Evolutionary conservation across 2,888 invertebrate genomes (phyloP).

Genomic region (Sinotaia quadrata): DNA sequence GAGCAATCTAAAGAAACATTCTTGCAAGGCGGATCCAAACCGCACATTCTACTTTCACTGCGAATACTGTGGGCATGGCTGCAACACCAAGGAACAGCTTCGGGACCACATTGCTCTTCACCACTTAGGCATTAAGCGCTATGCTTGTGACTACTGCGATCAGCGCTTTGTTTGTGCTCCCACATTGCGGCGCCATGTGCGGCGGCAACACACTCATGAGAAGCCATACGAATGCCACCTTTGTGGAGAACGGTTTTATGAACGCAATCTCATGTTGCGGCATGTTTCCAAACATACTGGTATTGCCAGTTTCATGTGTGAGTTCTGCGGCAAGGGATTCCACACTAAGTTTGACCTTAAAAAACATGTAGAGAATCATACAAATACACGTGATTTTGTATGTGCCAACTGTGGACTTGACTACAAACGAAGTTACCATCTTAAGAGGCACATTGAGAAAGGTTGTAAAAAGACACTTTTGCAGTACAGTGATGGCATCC

Average conservation of each 20-base stretch:
- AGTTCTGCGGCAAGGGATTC: slow-evolving; percentile 27
- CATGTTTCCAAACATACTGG: slow-evolving; percentile 29
- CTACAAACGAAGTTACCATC: slow-evolving; percentile 28
- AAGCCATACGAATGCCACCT: slow-evolving; percentile 26
- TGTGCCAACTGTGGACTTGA: slow-evolving; percentile 25
- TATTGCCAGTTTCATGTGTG: slow-evolving; percentile 27
- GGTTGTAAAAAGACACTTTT: slow-evolving; percentile 18
- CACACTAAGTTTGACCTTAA: slow-evolving; percentile 28
- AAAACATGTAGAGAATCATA: slow-evolving; percentile 27
- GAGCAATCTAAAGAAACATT: slow-evolving; percentile 26
- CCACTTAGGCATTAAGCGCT: slow-evolving; percentile 26
- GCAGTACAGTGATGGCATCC: not conserved
- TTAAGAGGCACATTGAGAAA: slow-evolving; percentile 24
- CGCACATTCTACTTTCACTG: slow-evolving; percentile 25
- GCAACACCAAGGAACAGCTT: slow-evolving; percentile 28
- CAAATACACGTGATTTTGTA: slow-evolving; percentile 23
- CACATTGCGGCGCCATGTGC: slow-evolving; percentile 21
- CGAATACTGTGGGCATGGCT: slow-evolving; percentile 28
- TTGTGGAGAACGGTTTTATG: slow-evolving; percentile 22
- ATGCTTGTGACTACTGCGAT: slow-evolving; percentile 24
- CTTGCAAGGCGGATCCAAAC: slow-evolving; percentile 27
- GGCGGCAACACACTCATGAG: slow-evolving; percentile 20
- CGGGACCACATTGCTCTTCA: slow-evolving; percentile 27
- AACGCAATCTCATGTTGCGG: slow-evolving; percentile 23
- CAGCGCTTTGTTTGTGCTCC: slow-evolving; percentile 26